A percentile compares a stretch with the other conserved stretches of the same genome.
These are phyloP conservation scores for Rhinoderma darwinii DNA, from an alignment of 2,113 vertebrate species.

Conservation along the genomic window DNA sequence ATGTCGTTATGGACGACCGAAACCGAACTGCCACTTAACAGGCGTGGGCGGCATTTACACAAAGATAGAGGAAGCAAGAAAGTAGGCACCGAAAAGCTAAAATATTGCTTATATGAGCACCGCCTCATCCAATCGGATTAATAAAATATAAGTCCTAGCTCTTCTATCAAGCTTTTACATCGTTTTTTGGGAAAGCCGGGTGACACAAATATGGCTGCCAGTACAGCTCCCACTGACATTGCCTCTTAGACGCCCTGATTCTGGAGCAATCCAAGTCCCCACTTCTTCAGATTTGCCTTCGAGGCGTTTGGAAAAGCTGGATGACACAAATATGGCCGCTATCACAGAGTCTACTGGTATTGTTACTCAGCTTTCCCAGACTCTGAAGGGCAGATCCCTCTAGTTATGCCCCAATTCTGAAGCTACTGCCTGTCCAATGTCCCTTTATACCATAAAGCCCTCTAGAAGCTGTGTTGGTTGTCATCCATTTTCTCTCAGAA, in stretches of 20 bases:
- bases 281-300: no score
- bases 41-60: not conserved
- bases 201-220: not conserved
- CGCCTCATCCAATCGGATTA: no score
- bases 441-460: no score
- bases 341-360: not conserved
- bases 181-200: not conserved
- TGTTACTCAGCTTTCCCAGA: not conserved
- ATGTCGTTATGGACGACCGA: not conserved
- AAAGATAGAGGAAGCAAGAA: not conserved
- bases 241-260: no score
- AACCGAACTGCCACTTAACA: not conserved
- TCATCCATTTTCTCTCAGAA: not conserved
- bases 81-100: not conserved
- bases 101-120: no score
- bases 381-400: no score
- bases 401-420: no score
- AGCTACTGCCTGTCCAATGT: no score
- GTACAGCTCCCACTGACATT: not conserved
- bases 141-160: not conserved
- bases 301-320: not conserved
- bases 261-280: no score
- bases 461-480: not conserved
- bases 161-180: not conserved
- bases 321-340: not conserved